These are phyloP conservation scores for Oreochromis tanganicae DNA, from an alignment of 2,113 vertebrate species.

Conservation along the genomic window DNA sequence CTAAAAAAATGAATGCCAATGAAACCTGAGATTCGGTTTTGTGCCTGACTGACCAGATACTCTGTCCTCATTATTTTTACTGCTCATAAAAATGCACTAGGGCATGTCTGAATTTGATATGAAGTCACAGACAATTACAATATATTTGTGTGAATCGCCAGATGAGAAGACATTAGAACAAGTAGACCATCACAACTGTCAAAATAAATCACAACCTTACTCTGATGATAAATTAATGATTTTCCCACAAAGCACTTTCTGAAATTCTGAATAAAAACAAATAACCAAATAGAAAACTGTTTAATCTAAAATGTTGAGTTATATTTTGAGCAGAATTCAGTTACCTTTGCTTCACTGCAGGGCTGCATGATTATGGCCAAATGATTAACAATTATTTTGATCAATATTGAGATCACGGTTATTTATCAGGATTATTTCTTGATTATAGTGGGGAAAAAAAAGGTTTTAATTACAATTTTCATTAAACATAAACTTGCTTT, in stretches of 20 bases:
- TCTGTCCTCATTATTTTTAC: conserved; percentile 9
- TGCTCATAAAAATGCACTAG: background rate
- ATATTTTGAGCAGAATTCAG: background rate
- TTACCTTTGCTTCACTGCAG: background rate
- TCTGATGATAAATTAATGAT: conserved; percentile 1
- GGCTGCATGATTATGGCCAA: background rate
- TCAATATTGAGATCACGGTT: background rate
- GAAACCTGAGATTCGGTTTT: background rate
- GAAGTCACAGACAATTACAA: conserved; percentile 34
- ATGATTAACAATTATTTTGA: background rate
- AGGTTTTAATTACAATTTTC: background rate
- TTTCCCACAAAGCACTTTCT: background rate
- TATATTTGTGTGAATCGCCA: conserved; percentile 11
- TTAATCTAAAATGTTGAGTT: background rate
- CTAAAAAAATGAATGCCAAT: conserved; percentile 2
- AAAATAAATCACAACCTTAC: background rate
- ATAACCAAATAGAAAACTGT: background rate
- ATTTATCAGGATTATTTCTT: background rate
- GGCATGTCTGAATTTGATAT: background rate
- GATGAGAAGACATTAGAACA: conserved; percentile 15
- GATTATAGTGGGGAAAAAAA: background rate
- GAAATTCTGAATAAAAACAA: background rate
- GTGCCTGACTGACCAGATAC: background rate
- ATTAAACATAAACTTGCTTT: background rate
- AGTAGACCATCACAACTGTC: background rate